Evolutionary conservation across 2,797 vertebrate genomes (phyloP).

Genomic region (Podarcis lilfordi): DNA sequence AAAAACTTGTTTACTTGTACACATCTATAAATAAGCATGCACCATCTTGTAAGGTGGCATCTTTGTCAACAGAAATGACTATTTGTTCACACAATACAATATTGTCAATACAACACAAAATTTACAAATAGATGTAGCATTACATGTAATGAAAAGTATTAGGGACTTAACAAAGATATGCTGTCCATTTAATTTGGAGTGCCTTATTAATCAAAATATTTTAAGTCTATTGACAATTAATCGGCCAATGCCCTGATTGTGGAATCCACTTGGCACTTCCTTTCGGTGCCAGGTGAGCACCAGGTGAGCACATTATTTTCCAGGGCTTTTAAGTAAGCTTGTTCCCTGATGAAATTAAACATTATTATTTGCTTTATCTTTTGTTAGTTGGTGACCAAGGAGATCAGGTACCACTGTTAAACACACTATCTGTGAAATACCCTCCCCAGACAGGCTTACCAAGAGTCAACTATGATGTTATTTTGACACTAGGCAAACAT

Average conservation of each 20-base stretch:
- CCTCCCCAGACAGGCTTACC: no score
- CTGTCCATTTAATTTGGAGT: background rate
- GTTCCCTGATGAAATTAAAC: background rate
- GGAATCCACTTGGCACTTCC: background rate
- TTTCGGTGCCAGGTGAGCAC: background rate
- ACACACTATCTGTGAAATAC: background rate
- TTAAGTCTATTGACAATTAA: background rate
- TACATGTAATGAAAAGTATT: background rate
- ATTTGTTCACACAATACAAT: no score
- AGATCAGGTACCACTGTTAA: background rate
- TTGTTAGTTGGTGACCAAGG: background rate
- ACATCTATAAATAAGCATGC: background rate
- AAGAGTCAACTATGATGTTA: background rate
- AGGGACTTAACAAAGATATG: background rate
- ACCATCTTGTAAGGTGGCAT: background rate
- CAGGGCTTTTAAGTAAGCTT: background rate
- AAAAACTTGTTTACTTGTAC: background rate
- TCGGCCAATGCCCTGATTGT: background rate
- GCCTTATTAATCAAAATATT: background rate
- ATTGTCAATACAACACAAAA: background rate
- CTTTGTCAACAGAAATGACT: background rate
- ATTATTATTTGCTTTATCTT: no score
- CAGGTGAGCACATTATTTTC: background rate
- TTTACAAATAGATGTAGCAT: background rate
- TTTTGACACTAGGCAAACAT: background rate